Evolutionary conservation across 1,140 invertebrate genomes (phyloP), one percentile per base, ranked within the genome.

Genomic region (Heliconius hewitsoni): DNA sequence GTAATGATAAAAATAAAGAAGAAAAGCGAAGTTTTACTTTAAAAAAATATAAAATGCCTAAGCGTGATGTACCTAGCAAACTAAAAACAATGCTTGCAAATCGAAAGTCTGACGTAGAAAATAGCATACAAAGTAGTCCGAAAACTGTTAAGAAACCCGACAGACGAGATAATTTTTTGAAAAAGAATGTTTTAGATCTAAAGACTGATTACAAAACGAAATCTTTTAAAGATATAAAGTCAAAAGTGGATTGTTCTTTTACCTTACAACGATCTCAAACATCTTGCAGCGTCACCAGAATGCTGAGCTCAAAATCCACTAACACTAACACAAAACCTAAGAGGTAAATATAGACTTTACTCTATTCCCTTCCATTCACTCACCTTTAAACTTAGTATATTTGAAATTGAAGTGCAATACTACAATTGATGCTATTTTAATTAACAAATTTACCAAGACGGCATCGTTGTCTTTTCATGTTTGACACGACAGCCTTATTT

Each of bases 161-260:
- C 0, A 95, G 97, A 76, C 97, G 97, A 96, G 97, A 98, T 86
- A 97, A 96, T 70, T 96, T 98, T 57, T 97, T 97, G 96, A 97
- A 96, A 91, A 98, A 98, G 92, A 91, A 89, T 81, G 84, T 86
- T 34, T 79, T 91, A 34, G 97, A 96, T 84, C 96, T 96, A 52
- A 97, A 97, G 86, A 95, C 93, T 30, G 96, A 97, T 83, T 96
- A 96, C 80, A 96, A 96, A 86, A 95, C 93, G n/a, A 97, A 96
- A 83, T 95, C 95, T 13, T 96, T 96, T 73, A 98, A 97, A 90
- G 97, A 98, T 88, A 96, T 98, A 37, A 98, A 98, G 88, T 97
- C 97, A 4, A 97, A 97, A 93, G 96, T 98, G 39, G 95, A 95
- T 78, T 95, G 94, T 82, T 93, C 92, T 18, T 94, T 93, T 79